Evolutionary conservation across 2,113 vertebrate species (phyloP), one percentile per base, ranked within the genome.

Genomic region (Pseudorasbora parva): DNA sequence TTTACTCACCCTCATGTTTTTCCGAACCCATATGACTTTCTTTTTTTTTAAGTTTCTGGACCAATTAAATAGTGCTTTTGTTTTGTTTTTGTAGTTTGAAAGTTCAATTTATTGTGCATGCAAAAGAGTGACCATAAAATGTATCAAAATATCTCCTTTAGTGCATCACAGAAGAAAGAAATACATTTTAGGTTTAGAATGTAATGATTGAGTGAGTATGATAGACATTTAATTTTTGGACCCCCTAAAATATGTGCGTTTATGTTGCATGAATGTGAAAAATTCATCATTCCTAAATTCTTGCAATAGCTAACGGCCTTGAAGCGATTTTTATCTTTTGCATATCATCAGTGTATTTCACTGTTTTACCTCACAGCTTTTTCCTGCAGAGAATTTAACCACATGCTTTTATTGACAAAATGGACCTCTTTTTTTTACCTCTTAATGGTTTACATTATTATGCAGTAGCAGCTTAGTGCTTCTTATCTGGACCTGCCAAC

Each of bases 201-300:
- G 1, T 4, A 66, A 19, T 66, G 62, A 66, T n/a, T n/a, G 8
- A 8, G 30, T 9, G 30, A 33, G 30, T 66, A 37, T 68, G 30
- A 19, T 17, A 37, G 30, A 68, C 10, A 8, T 37, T 41, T 21
- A 0, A 21, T 19, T 66, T 66, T 37, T 19, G 27, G 0, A 0
- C 37, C 19, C 30, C 33, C 37, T 68, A 21, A 17, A 21, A 37
- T 33, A 17, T 19, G 10, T 43, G 37, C 17, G 71, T 6, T 51
- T 49, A n/a, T 25, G 45, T 27, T 51, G 23, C 7, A 49, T 51
- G 45, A 59, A 83, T 27, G 68, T 78, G 87, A 77, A 82, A 84
- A 69, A 72, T 78, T 82, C 78, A 11, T 88, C 84, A 82, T 86
- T 86, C 87, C 84, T 76, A 62, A 83, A 85, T 79, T 75, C 75